Base-by-base conservation (phyloP, 92 coral and sea anemone species). In the Siderastrea siderea region DNA sequence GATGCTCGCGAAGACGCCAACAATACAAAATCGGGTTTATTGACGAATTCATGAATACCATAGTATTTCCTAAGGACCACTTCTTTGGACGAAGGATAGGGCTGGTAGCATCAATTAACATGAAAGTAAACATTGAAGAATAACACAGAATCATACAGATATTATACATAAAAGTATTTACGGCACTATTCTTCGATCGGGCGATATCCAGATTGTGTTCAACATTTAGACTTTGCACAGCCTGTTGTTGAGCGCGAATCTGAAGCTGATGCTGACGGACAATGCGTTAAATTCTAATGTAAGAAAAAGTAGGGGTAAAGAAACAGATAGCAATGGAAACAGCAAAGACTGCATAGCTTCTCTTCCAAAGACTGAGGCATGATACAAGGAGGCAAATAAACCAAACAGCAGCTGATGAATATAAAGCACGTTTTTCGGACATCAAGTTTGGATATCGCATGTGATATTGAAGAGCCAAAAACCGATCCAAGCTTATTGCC, bases 21-120 rank as follows among this genome's bases (percentile, higher is more conserved):
- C 61, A 79, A 26, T 49, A 79, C 17, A 79, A 6, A 49, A 49
- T 5, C 50, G 83, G 83, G 13, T 79, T 79, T 5, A 79, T 49
- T 2, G 83, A 64, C 48, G 83, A 79, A 14, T 79, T 79, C 83
- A 79, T 48, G 47, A 79, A 79, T 14, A 7, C 82, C 7, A 78
- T 6, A 26, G 83, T 78, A 49, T 78, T 50, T 4, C 47, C 71
- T 3, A 78, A 16, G 0, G 71, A 63, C 73, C 83, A 79, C 4
- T 6, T 8, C 16, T 16, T 64, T 16, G 83, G 15, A 26, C 45
- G 47, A 16, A 62, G 59, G 13, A 5, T 43, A 4, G 60, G 84
- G 43, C 51, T 10, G 11, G 26, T 12, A 6, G 48, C 47, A 2
- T 50, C 26, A 66, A 80, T 43, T 7, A 49, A 6, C 84, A 66